Evolutionary conservation across 2,888 invertebrate genomes (phyloP).

Genomic region (Morpho achilles): DNA sequence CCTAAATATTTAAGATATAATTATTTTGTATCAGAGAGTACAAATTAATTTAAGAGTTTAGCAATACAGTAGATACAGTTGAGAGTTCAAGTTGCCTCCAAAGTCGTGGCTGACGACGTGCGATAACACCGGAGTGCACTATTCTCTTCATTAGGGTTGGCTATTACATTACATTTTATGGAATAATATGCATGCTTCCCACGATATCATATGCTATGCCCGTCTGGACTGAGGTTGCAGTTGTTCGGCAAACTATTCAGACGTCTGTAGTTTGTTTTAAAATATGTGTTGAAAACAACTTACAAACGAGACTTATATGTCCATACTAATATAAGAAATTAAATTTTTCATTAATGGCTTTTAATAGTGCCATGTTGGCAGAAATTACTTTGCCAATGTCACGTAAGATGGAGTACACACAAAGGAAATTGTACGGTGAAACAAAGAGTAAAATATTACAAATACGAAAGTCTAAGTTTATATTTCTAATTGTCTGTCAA

Average conservation of each 20-base stretch:
- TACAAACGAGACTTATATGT: too few species aligned
- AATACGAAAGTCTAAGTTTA: neutral
- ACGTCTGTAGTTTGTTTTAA: too few species aligned
- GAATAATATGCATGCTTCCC: too few species aligned
- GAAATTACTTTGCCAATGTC: too few species aligned
- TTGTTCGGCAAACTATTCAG: too few species aligned
- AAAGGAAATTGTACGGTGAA: too few species aligned
- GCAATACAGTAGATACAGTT: constrained; percentile 12
- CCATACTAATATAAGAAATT: too few species aligned
- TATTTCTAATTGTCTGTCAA: too few species aligned
- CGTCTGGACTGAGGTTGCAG: neutral
- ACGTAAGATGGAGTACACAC: too few species aligned
- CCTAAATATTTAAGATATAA: neutral
- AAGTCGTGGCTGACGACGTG: constrained; percentile 35
- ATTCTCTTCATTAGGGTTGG: constrained; percentile 36
- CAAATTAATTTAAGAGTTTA: constrained; percentile 6
- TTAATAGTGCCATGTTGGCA: too few species aligned
- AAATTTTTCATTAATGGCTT: too few species aligned
- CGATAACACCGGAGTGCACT: constrained; percentile 43
- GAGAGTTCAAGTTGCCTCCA: constrained; percentile 16
- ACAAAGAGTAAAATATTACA: neutral
- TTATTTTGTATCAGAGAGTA: neutral
- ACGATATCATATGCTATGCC: neutral
- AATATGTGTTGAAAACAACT: too few species aligned
- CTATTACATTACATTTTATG: constrained; percentile 3